phyloP scores from a whole-genome alignment of 2,797 vertebrate genomes.

The Babyrousa celebensis region DNA sequence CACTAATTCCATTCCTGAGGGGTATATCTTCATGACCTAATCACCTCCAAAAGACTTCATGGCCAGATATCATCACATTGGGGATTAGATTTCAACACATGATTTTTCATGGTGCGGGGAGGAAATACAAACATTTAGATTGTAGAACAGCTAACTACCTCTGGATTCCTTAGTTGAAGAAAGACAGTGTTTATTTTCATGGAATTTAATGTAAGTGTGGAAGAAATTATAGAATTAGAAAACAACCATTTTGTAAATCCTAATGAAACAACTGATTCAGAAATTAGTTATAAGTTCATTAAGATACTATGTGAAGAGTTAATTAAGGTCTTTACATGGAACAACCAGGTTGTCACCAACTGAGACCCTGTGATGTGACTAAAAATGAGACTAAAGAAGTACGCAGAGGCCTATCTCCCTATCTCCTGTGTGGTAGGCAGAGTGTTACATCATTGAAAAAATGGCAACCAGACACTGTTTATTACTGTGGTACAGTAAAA shows the following conservation, averaged over 20 bases:
- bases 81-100: background rate
- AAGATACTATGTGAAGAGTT: background rate
- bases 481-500: background rate
- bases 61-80: background rate
- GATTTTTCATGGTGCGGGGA: background rate
- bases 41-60: background rate
- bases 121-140: background rate
- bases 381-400: background rate
- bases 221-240: background rate
- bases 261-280: background rate
- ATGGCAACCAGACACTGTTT: background rate
- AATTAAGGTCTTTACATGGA: background rate
- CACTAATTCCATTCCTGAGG: background rate
- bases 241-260: background rate
- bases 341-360: background rate
- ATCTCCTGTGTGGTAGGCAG: background rate
- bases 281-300: background rate
- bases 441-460: background rate
- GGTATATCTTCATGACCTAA: background rate
- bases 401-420: background rate
- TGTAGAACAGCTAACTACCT: background rate
- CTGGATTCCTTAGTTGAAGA: slow-evolving; percentile 26
- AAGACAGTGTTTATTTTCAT: background rate
- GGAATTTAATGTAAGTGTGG: slow-evolving; percentile 14
- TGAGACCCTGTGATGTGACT: background rate